phyloP scores from a whole-genome alignment of 1,140 invertebrate genomes.

The Acromyrmex charruanus region DNA sequence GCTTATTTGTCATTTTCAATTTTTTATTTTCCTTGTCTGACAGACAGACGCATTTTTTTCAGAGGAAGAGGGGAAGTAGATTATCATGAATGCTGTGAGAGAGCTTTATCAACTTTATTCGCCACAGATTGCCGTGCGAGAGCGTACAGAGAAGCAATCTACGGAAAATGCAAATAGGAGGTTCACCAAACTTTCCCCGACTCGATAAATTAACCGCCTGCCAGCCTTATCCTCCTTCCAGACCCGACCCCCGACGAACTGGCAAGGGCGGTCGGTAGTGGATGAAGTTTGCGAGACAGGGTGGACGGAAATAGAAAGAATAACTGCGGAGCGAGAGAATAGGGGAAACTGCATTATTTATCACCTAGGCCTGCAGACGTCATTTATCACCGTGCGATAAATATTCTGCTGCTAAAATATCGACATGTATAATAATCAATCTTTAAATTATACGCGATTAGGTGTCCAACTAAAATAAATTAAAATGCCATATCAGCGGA shows the following conservation, averaged over 20 bases:
- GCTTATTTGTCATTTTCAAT: background rate
- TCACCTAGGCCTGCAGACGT: constrained; percentile 35
- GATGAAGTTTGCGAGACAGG: constrained; percentile 61
- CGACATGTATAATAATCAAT: constrained; percentile 20
- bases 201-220: constrained; percentile 72
- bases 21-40: background rate
- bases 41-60: background rate
- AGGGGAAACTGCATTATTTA: constrained; percentile 56
- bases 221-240: constrained; percentile 57
- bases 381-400: constrained; percentile 52
- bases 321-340: constrained; percentile 42
- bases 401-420: constrained; percentile 33
- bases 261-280: constrained; percentile 37
- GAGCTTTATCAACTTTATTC: constrained; percentile 53
- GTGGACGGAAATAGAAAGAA: constrained; percentile 56
- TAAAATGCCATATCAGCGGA: background rate
- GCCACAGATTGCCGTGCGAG: constrained; percentile 45
- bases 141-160: constrained; percentile 51
- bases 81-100: constrained; percentile 32
- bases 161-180: constrained; percentile 55
- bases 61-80: background rate
- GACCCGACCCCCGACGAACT: constrained; percentile 8
- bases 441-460: background rate
- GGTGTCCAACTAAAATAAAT: background rate
- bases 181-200: constrained; percentile 59